Conservation (phyloP, 2,113 vertebrate genomes). For the Acrocephalus arundinaceus region DNA sequence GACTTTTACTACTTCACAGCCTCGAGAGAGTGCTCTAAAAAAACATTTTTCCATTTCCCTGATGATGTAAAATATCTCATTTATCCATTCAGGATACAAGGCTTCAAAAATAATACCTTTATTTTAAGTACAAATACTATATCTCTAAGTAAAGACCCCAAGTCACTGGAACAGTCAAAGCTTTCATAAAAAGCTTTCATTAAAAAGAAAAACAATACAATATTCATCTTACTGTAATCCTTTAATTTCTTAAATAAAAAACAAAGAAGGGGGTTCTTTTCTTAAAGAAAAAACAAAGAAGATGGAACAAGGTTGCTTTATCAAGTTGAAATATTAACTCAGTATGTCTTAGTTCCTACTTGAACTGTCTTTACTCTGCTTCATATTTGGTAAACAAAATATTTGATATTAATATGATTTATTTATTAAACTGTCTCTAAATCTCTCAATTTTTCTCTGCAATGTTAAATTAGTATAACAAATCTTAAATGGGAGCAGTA, state of each 20-base stretch:
- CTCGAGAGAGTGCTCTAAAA: background rate
- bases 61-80: background rate
- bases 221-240: background rate
- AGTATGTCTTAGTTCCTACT: background rate
- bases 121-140: background rate
- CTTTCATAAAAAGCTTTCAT: background rate
- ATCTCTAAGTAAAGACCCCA: background rate
- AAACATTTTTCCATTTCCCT: background rate
- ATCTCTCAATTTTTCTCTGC: background rate
- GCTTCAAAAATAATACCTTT: background rate
- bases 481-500: background rate
- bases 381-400: background rate
- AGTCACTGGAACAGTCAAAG: background rate
- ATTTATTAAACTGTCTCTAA: background rate
- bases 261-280: background rate
- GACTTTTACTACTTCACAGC: background rate
- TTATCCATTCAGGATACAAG: background rate
- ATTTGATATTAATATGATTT: background rate
- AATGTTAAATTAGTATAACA: background rate
- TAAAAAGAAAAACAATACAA: background rate
- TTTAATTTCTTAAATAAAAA: background rate
- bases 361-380: background rate
- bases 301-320: background rate
- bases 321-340: background rate
- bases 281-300: background rate